Evolutionary conservation across 1,140 invertebrate genomes (phyloP).

Genomic region (Scaptomyza hsui): DNA sequence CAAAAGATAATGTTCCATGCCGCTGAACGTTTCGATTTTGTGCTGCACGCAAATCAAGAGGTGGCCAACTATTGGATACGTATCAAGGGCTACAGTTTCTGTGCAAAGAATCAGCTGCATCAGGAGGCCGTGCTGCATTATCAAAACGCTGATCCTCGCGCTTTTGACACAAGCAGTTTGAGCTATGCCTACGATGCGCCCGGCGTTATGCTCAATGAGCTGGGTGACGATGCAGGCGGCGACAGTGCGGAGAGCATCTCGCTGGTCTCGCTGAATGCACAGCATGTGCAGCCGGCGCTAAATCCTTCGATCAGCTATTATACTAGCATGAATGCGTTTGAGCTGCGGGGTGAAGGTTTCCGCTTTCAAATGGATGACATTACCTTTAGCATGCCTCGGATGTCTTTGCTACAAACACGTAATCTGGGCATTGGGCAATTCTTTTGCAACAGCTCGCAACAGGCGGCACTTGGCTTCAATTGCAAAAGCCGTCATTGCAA

Average conservation of each 20-base stretch:
- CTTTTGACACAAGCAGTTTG: conserved; percentile 47
- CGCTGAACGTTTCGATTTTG: conserved; percentile 90
- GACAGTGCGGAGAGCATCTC: conserved; percentile 47
- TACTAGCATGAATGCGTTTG: conserved; percentile 71
- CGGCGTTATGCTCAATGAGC: conserved; percentile 61
- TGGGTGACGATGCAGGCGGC: conserved; percentile 50
- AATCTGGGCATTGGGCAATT: conserved; percentile 71
- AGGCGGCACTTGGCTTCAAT: conserved; percentile 66
- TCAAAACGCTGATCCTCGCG: conserved; percentile 52
- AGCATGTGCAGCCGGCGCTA: conserved; percentile 32
- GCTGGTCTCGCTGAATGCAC: conserved; percentile 54
- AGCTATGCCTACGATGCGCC: conserved; percentile 70
- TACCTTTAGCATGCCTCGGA: conserved; percentile 71
- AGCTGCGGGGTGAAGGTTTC: conserved; percentile 54
- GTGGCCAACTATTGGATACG: conserved; percentile 87
- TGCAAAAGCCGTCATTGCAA: conserved; percentile 67
- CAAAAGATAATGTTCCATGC: conserved; percentile 87
- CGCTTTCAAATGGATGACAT: conserved; percentile 82
- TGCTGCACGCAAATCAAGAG: conserved; percentile 87
- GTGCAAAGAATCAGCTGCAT: conserved; percentile 67
- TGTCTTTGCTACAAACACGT: conserved; percentile 76
- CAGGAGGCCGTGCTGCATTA: conserved; percentile 78
- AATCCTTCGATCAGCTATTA: conserved; percentile 59
- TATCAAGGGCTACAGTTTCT: conserved; percentile 76
- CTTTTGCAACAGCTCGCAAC: conserved; percentile 75